Base-by-base conservation (phyloP, 1,140 invertebrate genomes). In the Aphidius gifuensis region DNA sequence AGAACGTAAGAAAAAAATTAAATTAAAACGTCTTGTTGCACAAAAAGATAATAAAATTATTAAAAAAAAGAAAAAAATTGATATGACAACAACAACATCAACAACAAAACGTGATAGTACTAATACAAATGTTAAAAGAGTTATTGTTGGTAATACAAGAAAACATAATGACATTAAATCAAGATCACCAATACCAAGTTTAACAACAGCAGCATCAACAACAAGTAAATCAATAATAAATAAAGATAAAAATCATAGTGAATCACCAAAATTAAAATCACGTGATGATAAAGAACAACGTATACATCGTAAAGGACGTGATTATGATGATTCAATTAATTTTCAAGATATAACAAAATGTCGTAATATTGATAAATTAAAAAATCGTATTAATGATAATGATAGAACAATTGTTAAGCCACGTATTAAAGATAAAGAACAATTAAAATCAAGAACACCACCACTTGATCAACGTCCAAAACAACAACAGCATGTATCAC, bases 11-110 rank as follows among this genome's bases (percentile, higher is more conserved):
- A 79, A 77, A 58, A 82, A 81, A 73, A 66, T 80, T 9, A 80
- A 81, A 43, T 61, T 81, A 21, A 81, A 80, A 61, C 71, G 77
- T 60, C 56, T 81, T 50, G 71, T 70, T 49, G 67, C 72, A 9
- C 79, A 79, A 62, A 75, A 62, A 60, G 80, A 81, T 1, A 32
- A 32, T 32, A 80, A 79, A 58, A 51, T 71, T 7, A n/a, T 67
- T 6, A 80, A 79, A 47, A 80, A 79, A 60, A 80, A 80, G 64
- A 72, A 77, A 1, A 80, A 78, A 63, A 48, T 80, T n/a, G 79
- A 80, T 8, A 59, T 49, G 43, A 64, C 68, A 3, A 48, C 66
- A 0, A 80, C 80, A 60, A 61, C 11, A 8, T 46, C 43, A 23
- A 78, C 75, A 58, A 39, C 69, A 3, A 32, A 32, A 32, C 23